Conservation (phyloP, 2,797 vertebrate genomes). For the Orientallactaga sibirica region DNA sequence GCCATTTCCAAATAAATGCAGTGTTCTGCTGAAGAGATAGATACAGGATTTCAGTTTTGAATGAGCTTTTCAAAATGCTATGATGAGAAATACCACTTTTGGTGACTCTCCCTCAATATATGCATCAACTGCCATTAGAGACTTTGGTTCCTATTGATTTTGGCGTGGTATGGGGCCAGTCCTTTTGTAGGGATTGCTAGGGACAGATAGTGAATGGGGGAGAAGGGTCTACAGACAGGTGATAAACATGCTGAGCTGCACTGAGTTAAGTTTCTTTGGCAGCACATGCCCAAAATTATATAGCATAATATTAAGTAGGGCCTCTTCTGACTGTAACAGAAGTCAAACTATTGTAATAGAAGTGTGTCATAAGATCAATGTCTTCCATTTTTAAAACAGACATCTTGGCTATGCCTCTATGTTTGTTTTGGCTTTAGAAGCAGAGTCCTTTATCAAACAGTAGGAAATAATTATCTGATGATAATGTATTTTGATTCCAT, state of each 20-base stretch:
- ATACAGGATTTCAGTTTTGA: not conserved
- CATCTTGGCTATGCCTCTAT: conserved; percentile 62
- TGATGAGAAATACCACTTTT: not conserved
- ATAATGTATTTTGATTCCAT: conserved; percentile 74
- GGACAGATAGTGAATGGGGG: not conserved
- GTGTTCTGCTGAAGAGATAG: not conserved
- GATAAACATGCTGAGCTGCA: not conserved
- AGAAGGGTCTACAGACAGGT: not conserved
- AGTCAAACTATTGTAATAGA: conserved; percentile 64
- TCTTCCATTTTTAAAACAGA: conserved; percentile 77
- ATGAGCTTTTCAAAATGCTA: not conserved
- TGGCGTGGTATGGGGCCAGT: not conserved
- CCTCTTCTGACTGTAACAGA: conserved; percentile 46
- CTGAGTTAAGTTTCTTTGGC: not conserved
- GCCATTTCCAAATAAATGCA: not conserved
- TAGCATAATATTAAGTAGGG: not conserved
- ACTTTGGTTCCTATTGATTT: not conserved
- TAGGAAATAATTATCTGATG: conserved; percentile 72
- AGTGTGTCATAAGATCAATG: conserved; percentile 68
- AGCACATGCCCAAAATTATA: not conserved
- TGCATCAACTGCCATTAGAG: not conserved
- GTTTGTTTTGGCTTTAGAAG: conserved; percentile 80
- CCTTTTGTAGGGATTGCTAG: not conserved
- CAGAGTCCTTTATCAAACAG: conserved; percentile 73
- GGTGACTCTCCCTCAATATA: not conserved